Evolutionary conservation across 2,888 invertebrate genomes (phyloP).

Genomic region (Nematopogon swammerdamellus): DNA sequence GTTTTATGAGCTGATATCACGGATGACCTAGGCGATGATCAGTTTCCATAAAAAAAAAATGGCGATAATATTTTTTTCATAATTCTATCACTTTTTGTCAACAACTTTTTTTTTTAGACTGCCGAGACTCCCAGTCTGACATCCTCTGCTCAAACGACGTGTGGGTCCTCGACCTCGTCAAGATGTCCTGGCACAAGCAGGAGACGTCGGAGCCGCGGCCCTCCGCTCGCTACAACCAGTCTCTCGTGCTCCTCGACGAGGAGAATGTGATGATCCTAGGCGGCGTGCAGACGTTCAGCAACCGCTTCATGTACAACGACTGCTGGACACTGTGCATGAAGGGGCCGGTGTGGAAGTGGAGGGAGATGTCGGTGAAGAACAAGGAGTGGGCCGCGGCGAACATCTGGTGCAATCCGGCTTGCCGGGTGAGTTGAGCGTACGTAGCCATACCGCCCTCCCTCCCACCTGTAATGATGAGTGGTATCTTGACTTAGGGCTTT

Average conservation of each 20-base stretch:
- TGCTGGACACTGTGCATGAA: conserved; percentile 86
- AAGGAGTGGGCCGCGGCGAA: conserved; percentile 79
- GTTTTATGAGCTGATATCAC: no score
- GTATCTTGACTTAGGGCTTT: not conserved
- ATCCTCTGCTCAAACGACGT: conserved; percentile 73
- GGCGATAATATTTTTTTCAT: no score
- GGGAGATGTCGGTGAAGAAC: conserved; percentile 70
- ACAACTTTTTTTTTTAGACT: no score
- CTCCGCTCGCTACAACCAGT: conserved; percentile 87
- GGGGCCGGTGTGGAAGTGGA: conserved; percentile 70
- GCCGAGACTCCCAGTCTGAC: conserved; percentile 23
- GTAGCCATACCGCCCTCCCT: not conserved
- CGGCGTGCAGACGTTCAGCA: conserved; percentile 84
- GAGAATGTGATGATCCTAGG: conserved; percentile 78
- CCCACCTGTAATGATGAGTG: no score
- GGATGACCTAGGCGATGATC: no score
- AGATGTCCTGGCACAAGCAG: conserved; percentile 75
- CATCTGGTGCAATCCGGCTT: conserved; percentile 93
- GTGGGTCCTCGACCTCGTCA: conserved; percentile 81
- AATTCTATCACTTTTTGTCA: no score
- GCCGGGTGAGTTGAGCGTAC: conserved; percentile 43
- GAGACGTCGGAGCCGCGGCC: conserved; percentile 67
- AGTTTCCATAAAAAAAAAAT: no score
- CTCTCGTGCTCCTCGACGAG: conserved; percentile 79
- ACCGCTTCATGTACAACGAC: conserved; percentile 75